Conservation (phyloP, 2,797 vertebrate genomes). For the Cynopterus sphinx region DNA sequence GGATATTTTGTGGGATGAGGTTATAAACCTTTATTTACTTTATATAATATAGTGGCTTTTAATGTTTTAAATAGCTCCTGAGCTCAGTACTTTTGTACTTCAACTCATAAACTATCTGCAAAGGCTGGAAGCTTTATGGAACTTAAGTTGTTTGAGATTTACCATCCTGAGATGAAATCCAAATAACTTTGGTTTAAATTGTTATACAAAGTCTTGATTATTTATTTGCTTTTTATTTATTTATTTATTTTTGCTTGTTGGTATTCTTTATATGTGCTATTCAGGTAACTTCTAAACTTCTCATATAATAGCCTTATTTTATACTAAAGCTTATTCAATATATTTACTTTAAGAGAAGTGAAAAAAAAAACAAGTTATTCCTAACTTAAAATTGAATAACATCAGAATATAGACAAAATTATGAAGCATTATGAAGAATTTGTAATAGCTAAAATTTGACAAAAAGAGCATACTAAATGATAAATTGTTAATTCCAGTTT, state of each 20-base stretch:
- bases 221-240: neutral
- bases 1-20: constrained; percentile 33
- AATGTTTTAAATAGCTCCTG: constrained; percentile 20
- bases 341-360: neutral
- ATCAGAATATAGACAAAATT: neutral
- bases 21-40: constrained; percentile 45
- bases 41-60: constrained; percentile 21
- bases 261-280: neutral
- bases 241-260: neutral
- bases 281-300: neutral
- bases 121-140: neutral
- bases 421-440: neutral
- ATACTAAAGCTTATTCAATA: neutral
- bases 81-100: neutral
- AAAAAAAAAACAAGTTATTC: neutral
- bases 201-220: neutral
- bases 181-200: neutral
- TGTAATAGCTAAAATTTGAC: neutral
- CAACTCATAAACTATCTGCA: neutral
- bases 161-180: neutral
- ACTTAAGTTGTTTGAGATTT: constrained; percentile 24
- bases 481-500: neutral
- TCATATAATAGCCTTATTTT: neutral
- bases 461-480: neutral
- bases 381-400: neutral